These are phyloP conservation scores for Halichoerus grypus DNA, from an alignment of 2,113 vertebrate genomes.

Conservation along the genomic window DNA sequence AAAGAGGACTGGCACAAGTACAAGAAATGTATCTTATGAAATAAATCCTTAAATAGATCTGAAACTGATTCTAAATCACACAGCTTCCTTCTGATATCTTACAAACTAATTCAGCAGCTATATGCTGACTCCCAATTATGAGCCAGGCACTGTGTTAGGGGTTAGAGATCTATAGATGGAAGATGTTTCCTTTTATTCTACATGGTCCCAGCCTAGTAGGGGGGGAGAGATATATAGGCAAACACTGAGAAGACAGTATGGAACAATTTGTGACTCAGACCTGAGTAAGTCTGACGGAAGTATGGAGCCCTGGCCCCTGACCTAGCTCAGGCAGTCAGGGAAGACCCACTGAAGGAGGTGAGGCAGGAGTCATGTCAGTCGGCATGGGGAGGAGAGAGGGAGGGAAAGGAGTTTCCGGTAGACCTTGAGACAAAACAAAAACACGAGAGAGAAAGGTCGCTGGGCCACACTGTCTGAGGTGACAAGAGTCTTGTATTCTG, in stretches of 20 bases:
- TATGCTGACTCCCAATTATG: background rate
- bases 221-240: background rate
- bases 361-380: background rate
- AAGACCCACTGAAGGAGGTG: background rate
- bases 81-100: background rate
- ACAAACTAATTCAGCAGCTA: background rate
- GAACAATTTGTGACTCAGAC: background rate
- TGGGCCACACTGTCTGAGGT: background rate
- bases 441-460: background rate
- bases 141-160: background rate
- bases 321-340: background rate
- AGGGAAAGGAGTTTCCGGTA: background rate
- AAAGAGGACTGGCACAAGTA: background rate
- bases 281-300: background rate
- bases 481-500: background rate
- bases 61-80: background rate
- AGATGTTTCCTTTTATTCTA: background rate
- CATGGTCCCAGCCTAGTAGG: background rate
- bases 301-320: no score
- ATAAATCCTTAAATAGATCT: conserved; percentile 11
- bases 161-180: conserved; percentile 4
- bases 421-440: background rate
- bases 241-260: background rate
- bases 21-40: background rate
- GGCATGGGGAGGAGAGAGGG: fast-evolving